phyloP scores from a whole-genome alignment of 2,888 invertebrate genomes.

The Andrena bucephala region DNA sequence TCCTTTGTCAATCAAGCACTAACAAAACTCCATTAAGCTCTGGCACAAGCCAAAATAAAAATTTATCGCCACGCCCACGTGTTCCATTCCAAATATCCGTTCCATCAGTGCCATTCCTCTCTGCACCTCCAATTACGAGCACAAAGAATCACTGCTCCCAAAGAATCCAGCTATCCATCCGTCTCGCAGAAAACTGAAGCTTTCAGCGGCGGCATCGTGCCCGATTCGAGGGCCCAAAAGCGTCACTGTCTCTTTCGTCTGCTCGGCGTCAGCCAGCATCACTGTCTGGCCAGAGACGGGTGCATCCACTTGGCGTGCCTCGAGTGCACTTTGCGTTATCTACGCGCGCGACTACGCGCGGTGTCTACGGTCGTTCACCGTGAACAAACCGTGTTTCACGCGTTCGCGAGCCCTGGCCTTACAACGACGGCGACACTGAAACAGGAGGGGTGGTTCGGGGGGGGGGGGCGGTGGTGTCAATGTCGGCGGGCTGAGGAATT shows the following conservation, averaged over 20 bases:
- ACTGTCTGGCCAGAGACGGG: conserved; percentile 3
- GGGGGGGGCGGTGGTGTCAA: conserved; percentile 8
- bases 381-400: conserved; percentile 17
- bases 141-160: too few species aligned
- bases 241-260: conserved; percentile 3
- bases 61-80: too few species aligned
- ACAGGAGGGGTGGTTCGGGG: conserved; percentile 1
- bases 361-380: conserved; percentile 22
- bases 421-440: conserved; percentile 19
- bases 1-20: too few species aligned
- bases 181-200: background rate
- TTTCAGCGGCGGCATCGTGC: background rate
- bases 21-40: too few species aligned
- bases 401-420: conserved; percentile 4
- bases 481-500: conserved; percentile 66
- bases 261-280: conserved; percentile 19
- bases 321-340: conserved; percentile 53
- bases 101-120: too few species aligned
- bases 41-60: too few species aligned
- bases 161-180: background rate
- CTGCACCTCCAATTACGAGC: too few species aligned
- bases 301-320: conserved; percentile 28
- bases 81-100: too few species aligned
- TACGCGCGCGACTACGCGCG: background rate
- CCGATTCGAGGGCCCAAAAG: background rate